phyloP scores from a whole-genome alignment of 2,888 invertebrate genomes.

The Oscheius sp. region DNA sequence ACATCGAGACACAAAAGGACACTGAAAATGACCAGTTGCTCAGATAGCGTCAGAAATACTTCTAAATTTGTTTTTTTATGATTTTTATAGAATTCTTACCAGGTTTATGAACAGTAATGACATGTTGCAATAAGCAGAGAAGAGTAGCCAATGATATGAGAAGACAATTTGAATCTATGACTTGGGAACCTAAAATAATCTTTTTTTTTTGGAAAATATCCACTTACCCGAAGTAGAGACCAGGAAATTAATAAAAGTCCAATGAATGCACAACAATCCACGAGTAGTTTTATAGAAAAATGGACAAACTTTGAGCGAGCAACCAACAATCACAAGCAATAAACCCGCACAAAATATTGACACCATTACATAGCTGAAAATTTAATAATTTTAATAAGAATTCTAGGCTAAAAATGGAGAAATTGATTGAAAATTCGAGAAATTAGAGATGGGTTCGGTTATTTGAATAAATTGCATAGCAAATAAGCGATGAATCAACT shows the following conservation, averaged over 20 bases:
- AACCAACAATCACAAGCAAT: constrained; percentile 21
- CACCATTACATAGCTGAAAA: constrained; percentile 34
- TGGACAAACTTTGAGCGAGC: constrained; percentile 15
- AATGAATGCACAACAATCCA: constrained; percentile 26
- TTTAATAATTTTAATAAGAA: neutral
- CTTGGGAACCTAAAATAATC: constrained; percentile 7
- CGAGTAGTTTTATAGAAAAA: constrained; percentile 28
- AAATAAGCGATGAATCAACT: too few species aligned
- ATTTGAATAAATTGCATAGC: neutral
- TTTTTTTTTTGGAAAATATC: neutral
- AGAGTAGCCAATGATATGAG: constrained; percentile 22
- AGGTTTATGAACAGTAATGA: constrained; percentile 7
- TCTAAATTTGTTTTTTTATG: neutral
- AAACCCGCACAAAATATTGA: constrained; percentile 32
- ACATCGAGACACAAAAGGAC: constrained; percentile 15
- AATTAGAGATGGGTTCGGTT: neutral
- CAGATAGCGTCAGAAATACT: neutral
- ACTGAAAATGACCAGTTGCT: neutral
- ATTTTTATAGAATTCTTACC: neutral
- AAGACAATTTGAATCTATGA: constrained; percentile 12
- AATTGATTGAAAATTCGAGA: neutral
- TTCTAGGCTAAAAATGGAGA: neutral
- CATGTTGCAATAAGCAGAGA: constrained; percentile 20
- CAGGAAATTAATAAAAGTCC: constrained; percentile 30
- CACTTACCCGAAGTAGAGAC: constrained; percentile 23